Evolutionary conservation across 1,140 invertebrate genomes (phyloP).

Genomic region (Phymorhynchus buccinoides): DNA sequence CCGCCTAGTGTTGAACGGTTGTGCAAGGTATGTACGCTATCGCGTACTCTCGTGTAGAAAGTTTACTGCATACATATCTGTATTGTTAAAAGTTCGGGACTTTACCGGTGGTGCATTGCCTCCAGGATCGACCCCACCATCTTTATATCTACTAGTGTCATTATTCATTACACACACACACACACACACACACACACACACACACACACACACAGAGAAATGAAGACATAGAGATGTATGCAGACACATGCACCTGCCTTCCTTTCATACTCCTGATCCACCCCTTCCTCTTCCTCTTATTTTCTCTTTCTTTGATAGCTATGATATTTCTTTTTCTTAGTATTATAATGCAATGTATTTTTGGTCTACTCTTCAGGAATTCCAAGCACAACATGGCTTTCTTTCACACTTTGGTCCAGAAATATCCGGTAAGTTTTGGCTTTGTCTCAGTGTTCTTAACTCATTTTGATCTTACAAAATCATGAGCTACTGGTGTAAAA

Average conservation of each 20-base stretch:
- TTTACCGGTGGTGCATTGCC: too few relatives aligned
- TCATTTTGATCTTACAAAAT: too few relatives aligned
- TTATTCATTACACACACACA: not conserved
- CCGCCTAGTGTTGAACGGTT: too few relatives aligned
- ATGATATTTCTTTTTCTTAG: not conserved
- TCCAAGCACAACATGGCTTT: constrained; percentile 22
- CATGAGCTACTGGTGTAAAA: too few relatives aligned
- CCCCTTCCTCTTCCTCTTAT: not conserved
- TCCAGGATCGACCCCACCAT: too few relatives aligned
- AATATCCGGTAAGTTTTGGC: constrained; percentile 23
- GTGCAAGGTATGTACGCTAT: too few relatives aligned
- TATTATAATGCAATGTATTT: too few relatives aligned
- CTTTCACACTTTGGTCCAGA: constrained; percentile 20
- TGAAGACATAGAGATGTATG: too few relatives aligned
- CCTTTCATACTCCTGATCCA: not conserved
- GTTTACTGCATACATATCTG: not conserved
- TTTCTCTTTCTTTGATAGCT: not conserved
- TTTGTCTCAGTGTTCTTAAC: not conserved
- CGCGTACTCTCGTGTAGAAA: not conserved
- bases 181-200: not conserved
- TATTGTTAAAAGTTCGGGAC: too few relatives aligned
- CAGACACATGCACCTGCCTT: not conserved
- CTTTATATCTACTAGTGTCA: too few relatives aligned
- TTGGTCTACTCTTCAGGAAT: constrained; percentile 13
- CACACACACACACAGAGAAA: not conserved